Base-by-base conservation (phyloP, 1,140 invertebrate species). In the Cyclargus thomasi region DNA sequence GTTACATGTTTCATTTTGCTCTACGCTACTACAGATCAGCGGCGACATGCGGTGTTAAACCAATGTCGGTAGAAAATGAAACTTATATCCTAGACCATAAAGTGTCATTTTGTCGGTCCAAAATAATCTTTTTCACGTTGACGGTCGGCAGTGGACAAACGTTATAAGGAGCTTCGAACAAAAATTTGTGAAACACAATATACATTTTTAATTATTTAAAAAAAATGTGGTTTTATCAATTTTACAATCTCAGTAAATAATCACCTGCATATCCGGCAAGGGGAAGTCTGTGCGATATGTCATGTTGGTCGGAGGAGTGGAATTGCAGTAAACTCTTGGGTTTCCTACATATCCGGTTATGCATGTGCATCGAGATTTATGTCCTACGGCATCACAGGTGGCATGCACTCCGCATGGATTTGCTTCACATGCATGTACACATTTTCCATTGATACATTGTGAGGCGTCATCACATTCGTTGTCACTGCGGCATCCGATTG, bases 261-360 rank as follows among this genome's bases (percentile, higher is more conserved):
- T 68, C 29, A 98, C 97, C 36, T 94, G 93, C 93, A 97, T 96
- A 64, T 96, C 95, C 8, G 96, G 96, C 71, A 93, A 92, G 10
- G 96, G 96, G 92, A 97, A 97, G 76, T 97, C 96, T 0, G 95
- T 96, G 53, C 95, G 91, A 73, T 92, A 93, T 72, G 82, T 86
- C 23, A 83, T 89, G 64, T 88, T 81, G 4, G 83, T 74, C 8
- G 79, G 77, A 22, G 76, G 75, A 4, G 82, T 85, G 17, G 83
- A 73, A 66, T 88, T 94, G 90, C 95, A 96, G 67, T 93, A 90
- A 11, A 92, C 87, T 68, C 94, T 92, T 18, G 95, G 92, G 80
- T 96, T 93, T 72, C 95, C 95, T 35, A 87, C 90, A 78, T 95
- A 95, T 18, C 94, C 94, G 20, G 92, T 91, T 29, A 94, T 93